These are phyloP conservation scores for Mizuhopecten yessoensis DNA, from an alignment of 1,140 invertebrate species.

Conservation along the genomic window DNA sequence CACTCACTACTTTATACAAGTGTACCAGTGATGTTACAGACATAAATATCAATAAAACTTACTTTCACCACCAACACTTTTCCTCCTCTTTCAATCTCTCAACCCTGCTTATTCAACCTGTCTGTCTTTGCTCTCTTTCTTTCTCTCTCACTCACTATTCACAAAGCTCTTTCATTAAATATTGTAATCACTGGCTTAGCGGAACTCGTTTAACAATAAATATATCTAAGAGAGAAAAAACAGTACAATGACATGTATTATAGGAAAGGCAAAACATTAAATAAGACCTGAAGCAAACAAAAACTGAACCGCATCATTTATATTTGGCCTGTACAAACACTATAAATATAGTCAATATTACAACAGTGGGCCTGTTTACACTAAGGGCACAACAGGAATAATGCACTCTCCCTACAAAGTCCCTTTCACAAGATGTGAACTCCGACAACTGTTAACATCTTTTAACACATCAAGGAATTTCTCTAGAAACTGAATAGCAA, in stretches of 20 bases:
- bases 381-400: background rate
- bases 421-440: background rate
- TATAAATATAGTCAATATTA: background rate
- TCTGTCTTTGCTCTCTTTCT: background rate
- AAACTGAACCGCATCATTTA: background rate
- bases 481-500: background rate
- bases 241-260: background rate
- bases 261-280: background rate
- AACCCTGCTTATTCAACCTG: background rate
- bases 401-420: background rate
- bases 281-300: background rate
- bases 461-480: background rate
- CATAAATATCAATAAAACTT: background rate
- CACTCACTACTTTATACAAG: background rate
- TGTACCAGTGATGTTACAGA: background rate
- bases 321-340: background rate
- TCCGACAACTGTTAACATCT: background rate
- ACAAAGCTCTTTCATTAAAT: background rate
- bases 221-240: slow-evolving; percentile 12
- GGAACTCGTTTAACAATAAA: background rate
- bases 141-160: background rate
- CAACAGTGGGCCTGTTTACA: background rate
- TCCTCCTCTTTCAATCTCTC: background rate
- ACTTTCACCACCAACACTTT: background rate
- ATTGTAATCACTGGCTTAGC: background rate